A percentile compares a stretch with the other conserved stretches of the same genome.
Evolutionary conservation across 2,113 vertebrate genomes (phyloP).

Genomic region (Rhabdornis inornatus): DNA sequence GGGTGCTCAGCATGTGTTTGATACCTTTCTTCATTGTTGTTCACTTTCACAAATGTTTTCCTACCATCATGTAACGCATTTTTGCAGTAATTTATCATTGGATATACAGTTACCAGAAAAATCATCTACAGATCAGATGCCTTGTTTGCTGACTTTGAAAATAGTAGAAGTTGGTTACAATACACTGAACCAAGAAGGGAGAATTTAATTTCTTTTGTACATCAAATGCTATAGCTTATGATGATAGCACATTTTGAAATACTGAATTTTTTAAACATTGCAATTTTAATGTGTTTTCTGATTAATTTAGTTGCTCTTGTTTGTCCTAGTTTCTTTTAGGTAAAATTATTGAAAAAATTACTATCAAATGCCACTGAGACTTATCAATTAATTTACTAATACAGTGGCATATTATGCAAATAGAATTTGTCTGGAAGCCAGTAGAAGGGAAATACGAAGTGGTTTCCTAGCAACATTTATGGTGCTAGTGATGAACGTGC

Average conservation of each 20-base stretch:
- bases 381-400: not conserved
- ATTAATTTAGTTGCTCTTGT: not conserved
- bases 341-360: not conserved
- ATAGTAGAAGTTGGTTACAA: not conserved
- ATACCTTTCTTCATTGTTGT: conserved; percentile 69
- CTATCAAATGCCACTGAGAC: not conserved
- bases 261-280: not conserved
- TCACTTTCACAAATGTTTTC: conserved; percentile 71
- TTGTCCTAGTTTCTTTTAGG: not conserved
- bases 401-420: conserved; percentile 1
- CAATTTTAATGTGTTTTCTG: not conserved
- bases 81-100: conserved; percentile 69
- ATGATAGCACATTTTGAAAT: not conserved
- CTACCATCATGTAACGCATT: conserved; percentile 65
- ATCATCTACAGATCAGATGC: not conserved
- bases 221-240: not conserved
- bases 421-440: conserved; percentile 1
- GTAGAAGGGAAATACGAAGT: not conserved
- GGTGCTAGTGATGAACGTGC: conserved; percentile 19
- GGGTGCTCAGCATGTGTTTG: conserved; percentile 75
- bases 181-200: not conserved
- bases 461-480: conserved; percentile 17
- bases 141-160: not conserved
- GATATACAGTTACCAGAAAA: not conserved
- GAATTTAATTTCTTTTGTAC: not conserved